Conservation (phyloP, 2,797 vertebrate species). For the Malacoraja senta region DNA sequence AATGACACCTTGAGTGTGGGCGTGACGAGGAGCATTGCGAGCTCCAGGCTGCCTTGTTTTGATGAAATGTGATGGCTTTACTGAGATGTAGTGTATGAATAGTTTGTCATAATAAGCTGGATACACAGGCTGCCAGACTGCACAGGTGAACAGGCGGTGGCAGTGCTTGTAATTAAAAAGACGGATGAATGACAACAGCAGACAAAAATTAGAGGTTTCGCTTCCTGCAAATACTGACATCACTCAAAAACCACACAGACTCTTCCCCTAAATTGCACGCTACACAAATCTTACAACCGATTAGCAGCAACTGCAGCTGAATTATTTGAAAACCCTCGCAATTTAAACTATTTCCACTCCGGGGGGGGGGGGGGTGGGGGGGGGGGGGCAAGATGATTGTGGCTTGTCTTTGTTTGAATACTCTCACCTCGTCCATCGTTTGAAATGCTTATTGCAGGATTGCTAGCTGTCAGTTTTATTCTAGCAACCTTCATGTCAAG, state of each 20-base stretch:
- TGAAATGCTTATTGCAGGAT: background rate
- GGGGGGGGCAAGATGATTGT: background rate
- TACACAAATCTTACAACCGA: conserved; percentile 28
- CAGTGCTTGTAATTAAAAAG: conserved; percentile 38
- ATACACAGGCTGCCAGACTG: conserved; percentile 34
- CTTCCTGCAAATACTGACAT: conserved; percentile 23
- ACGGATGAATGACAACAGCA: conserved; percentile 37
- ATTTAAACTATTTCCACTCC: conserved; percentile 1
- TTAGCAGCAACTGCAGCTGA: conserved; percentile 29
- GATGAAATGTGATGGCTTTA: conserved; percentile 38
- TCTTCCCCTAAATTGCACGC: conserved; percentile 23
- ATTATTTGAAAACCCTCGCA: conserved; percentile 29
- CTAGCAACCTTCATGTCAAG: background rate
- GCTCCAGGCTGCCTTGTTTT: conserved; percentile 29
- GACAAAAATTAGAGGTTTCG: conserved; percentile 36
- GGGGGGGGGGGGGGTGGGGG: no score
- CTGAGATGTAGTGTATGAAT: conserved; percentile 33
- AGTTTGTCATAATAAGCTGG: conserved; percentile 38
- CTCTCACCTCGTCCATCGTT: background rate
- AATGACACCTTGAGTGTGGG: background rate
- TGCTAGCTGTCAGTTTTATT: background rate
- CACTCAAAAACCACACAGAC: conserved; percentile 18
- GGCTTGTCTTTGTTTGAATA: conserved; percentile 1
- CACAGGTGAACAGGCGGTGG: conserved; percentile 35
- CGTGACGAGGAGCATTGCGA: background rate